Percentiles rank a stretch among this genome's conserved stretches.
Conservation (phyloP, 1,140 invertebrate species). For the Drosophila navojoa region DNA sequence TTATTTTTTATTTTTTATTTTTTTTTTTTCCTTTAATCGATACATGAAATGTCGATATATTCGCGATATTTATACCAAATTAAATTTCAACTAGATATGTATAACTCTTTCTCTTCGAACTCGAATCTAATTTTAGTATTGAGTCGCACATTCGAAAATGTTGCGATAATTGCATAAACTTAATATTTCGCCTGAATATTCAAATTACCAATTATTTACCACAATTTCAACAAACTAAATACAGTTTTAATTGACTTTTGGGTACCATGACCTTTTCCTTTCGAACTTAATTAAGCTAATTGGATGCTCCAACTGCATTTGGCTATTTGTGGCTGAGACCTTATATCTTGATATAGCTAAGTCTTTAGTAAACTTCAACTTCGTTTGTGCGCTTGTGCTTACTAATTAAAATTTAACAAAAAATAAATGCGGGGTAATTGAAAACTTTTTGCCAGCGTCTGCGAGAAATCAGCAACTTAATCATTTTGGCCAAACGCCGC, state of each 20-base stretch:
- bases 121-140: no score
- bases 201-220: no score
- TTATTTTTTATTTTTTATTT: no score
- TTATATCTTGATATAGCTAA: conserved; percentile 4
- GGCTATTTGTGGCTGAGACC: not conserved
- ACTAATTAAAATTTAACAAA: conserved; percentile 82
- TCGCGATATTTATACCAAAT: no score
- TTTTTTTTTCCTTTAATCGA: no score
- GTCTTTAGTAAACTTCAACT: conserved; percentile 4
- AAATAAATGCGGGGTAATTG: conserved; percentile 77
- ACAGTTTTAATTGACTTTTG: not conserved
- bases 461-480: conserved; percentile 60
- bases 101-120: no score
- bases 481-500: conserved; percentile 30
- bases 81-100: no score
- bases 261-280: not conserved
- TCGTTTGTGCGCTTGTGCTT: conserved; percentile 21
- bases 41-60: no score
- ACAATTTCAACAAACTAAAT: not conserved
- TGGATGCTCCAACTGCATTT: conserved; percentile 15
- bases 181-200: no score
- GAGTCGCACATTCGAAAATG: no score
- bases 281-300: conserved; percentile 3
- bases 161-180: no score
- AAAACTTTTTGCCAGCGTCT: conserved; percentile 65